Evolutionary conservation across 2,888 invertebrate genomes (phyloP), one percentile per base, ranked within the genome.

Genomic region (Caenorhabditis wallacei): DNA sequence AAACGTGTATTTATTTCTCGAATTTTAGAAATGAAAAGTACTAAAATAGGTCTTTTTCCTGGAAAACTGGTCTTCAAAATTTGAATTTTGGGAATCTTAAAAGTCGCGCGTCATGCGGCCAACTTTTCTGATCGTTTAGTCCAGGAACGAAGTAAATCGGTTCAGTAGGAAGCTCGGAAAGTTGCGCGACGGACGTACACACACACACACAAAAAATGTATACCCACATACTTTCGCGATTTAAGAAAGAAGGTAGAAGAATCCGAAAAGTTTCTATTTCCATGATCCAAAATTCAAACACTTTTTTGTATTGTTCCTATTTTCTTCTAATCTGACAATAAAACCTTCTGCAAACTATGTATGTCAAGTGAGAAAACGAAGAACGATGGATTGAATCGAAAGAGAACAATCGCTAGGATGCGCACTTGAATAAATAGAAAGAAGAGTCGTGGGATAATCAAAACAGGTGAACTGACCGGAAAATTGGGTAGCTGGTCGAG

Each of bases 341-440:
- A 75, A 46, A 75, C 66, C 26, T 56, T 66, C 18, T 18, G 75
- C 66, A 66, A 75, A 66, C 74, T 43, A 75, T 75, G 75, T 75
- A 59, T 75, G 75, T 75, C 75, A 75, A 75, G 75, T 75, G 75
- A 64, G 64, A 57, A 43, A 37, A n/a, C 35, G 35, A 37, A 40
- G 43, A 51, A 16, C 37, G 30, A 37, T 35, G 1, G 16, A 30
- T 20, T 22, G 22, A 57, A 69, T 37, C 46, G 13, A 54, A 56
- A 8, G 69, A 48, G 46, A 30, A 70, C 69, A 68, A 40, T 68
- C 40, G 30, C 30, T 5, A 5, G 57, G 59, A 59, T 59, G 71
- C 57, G 70, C 70, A 57, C 57, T 70, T 70, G 70, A 57, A 70
- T 70, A 70, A 71, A 59, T 48, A 56, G 30, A 16, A 35, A 18